These are phyloP conservation scores for Drepana arcuata DNA, from an alignment of 1,140 invertebrate species.

Conservation along the genomic window DNA sequence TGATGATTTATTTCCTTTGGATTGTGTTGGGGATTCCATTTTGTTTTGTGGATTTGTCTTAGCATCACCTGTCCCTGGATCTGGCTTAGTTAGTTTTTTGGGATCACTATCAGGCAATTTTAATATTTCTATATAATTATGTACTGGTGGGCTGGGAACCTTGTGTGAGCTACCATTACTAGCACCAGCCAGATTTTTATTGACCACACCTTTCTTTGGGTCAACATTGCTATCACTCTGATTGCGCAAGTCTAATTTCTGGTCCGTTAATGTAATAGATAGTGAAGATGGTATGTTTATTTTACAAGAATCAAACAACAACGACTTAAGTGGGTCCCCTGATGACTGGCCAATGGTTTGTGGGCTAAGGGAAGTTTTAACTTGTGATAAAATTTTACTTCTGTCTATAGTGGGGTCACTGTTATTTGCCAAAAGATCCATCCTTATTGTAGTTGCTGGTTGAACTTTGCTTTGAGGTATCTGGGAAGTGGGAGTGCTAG, in stretches of 20 bases:
- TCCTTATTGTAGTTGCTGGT: slow-evolving; percentile 46
- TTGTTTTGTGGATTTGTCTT: slow-evolving; percentile 30
- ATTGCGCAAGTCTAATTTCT: slow-evolving; percentile 54
- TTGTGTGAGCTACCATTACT: slow-evolving; percentile 40
- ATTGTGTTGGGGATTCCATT: slow-evolving; percentile 23
- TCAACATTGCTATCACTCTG: slow-evolving; percentile 35
- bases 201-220: slow-evolving; percentile 45
- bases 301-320: slow-evolving; percentile 74
- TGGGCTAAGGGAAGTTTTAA: slow-evolving; percentile 42
- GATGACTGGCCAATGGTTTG: slow-evolving; percentile 32
- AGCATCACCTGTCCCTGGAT: slow-evolving; percentile 20
- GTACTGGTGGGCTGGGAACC: slow-evolving; percentile 68
- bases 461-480: slow-evolving; percentile 36
- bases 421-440: slow-evolving; percentile 63
- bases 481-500: slow-evolving; percentile 26
- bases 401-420: slow-evolving; percentile 60
- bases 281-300: slow-evolving; percentile 74
- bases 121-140: slow-evolving; percentile 75
- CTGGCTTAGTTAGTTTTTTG: slow-evolving; percentile 39
- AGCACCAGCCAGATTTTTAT: slow-evolving; percentile 45
- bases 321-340: slow-evolving; percentile 69
- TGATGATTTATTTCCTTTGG: slow-evolving; percentile 39
- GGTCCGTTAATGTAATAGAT: slow-evolving; percentile 73
- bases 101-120: slow-evolving; percentile 70
- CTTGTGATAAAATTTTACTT: slow-evolving; percentile 61